Conservation (phyloP, 2,888 invertebrate species). For the Gasteruption jaculator region DNA sequence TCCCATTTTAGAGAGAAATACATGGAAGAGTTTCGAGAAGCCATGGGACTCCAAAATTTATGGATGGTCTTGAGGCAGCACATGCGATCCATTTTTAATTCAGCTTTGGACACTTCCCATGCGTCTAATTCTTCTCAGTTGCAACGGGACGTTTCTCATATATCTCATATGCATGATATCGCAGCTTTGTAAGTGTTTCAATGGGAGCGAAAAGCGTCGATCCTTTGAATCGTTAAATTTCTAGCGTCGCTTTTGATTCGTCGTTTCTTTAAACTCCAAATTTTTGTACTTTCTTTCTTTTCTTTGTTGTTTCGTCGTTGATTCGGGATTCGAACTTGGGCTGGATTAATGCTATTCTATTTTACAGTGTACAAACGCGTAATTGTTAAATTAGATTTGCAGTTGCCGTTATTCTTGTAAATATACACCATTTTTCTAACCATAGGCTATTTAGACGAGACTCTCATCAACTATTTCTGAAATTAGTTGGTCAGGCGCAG, state of each 20-base stretch:
- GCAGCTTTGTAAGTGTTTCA: slow-evolving; percentile 50
- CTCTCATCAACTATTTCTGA: slow-evolving; percentile 63
- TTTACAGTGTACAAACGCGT: not conserved
- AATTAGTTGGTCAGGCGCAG: slow-evolving; percentile 61
- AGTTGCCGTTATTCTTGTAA: not conserved
- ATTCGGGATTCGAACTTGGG: not conserved
- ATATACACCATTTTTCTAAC: slow-evolving; percentile 12
- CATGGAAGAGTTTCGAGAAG: slow-evolving; percentile 48
- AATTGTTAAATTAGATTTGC: not conserved
- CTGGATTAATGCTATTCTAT: slow-evolving; percentile 2
- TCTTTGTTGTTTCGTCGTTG: not conserved
- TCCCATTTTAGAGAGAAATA: slow-evolving; percentile 31
- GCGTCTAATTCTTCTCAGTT: slow-evolving; percentile 26
- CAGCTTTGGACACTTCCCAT: slow-evolving; percentile 39
- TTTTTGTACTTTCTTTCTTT: not conserved
- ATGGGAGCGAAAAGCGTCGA: not conserved
- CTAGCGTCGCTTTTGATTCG: too few species aligned
- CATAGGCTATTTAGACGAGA: slow-evolving; percentile 56
- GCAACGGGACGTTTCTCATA: slow-evolving; percentile 30
- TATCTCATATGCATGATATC: slow-evolving; percentile 46
- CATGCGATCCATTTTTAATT: slow-evolving; percentile 50
- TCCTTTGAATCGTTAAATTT: too few species aligned
- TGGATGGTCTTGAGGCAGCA: slow-evolving; percentile 54
- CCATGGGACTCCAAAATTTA: slow-evolving; percentile 49
- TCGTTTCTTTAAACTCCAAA: too few species aligned